Conservation (phyloP, 2,797 vertebrate species). For the Fundulus diaphanus region DNA sequence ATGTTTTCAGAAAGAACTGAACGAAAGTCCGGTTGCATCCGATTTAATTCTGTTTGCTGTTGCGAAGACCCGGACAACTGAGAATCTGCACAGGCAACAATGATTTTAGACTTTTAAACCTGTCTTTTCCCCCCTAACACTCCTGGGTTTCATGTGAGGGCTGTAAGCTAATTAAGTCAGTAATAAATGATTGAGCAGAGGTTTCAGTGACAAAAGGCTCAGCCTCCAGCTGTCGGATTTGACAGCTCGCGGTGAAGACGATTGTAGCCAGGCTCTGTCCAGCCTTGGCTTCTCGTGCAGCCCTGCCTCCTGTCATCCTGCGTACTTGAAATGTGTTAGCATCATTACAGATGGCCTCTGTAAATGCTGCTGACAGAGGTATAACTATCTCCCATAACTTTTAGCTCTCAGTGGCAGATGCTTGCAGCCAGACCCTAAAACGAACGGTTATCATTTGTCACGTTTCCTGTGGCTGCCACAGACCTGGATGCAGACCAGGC, state of each 20-base stretch:
- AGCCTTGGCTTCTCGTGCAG: slow-evolving; percentile 58
- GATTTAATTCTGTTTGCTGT: too few relatives aligned
- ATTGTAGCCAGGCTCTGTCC: slow-evolving; percentile 49
- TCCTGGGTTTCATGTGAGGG: slow-evolving; percentile 13
- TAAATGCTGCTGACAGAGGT: slow-evolving; percentile 84
- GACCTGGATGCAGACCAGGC: slow-evolving; percentile 67
- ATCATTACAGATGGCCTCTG: slow-evolving; percentile 75
- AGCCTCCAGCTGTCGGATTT: slow-evolving; percentile 57
- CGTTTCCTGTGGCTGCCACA: slow-evolving; percentile 63
- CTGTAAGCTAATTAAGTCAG: slow-evolving; percentile 31
- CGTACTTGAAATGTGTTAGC: slow-evolving; percentile 63
- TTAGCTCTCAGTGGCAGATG: slow-evolving; percentile 77
- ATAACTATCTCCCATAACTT: slow-evolving; percentile 82
- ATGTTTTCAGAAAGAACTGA: too few relatives aligned
- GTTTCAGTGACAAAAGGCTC: slow-evolving; percentile 49
- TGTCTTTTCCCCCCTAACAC: background rate
- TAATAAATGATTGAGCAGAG: slow-evolving; percentile 33
- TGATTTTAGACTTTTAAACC: slow-evolving; percentile 16
- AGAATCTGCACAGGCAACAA: too few relatives aligned
- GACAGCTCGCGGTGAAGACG: slow-evolving; percentile 42
- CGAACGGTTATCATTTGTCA: slow-evolving; percentile 77
- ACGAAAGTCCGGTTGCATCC: too few relatives aligned
- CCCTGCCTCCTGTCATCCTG: slow-evolving; percentile 63
- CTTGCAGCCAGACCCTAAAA: slow-evolving; percentile 75
- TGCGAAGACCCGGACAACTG: too few relatives aligned